Evolutionary conservation across 2,113 vertebrate species (phyloP), one percentile per base, ranked within the genome.

Genomic region (Datnioides undecimradiatus): DNA sequence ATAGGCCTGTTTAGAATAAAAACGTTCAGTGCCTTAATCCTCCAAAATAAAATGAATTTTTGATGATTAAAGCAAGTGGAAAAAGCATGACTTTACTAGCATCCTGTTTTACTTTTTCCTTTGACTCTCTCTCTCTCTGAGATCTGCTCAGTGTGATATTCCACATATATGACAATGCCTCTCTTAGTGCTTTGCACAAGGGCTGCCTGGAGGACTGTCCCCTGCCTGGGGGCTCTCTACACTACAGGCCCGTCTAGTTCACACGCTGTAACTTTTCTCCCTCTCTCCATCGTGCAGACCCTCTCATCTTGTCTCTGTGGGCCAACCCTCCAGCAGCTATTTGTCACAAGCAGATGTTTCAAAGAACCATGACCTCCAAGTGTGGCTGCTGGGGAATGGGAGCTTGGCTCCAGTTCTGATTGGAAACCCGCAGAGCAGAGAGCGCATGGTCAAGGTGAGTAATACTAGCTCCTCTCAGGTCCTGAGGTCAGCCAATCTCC

Each of bases 271-370:
- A 78, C 49, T 71, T 62, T 67, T 68, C 57, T 65, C 62, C 59
- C 40, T 76, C 51, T 83, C 65, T 71, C 43, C 55, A 31, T 74
- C 76, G 76, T 27, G 10, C 54, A 86, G 60, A 74, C 52, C 57
- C 68, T 85, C 73, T 82, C 79, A 51, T 78, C 68, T 31, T 25
- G 25, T 83, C 71, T 84, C 83, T 13, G 36, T 48, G 55, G 79
- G 72, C 72, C 76, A 75, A 58, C 78, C 81, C 70, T 89, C 73
- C 73, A 82, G 86, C 76, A 83, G 80, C 82, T 79, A 88, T 93
- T 91, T 93, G 88, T 93, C 88, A 86, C 60, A 74, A 86, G 88
- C 85, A 86, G 87, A 88, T 91, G 84, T 88, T 87, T 80, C 68
- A 81, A 78, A 80, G 79, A 87, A 77, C 72, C 23, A 21, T 87